Percentiles rank a stretch among this genome's conserved stretches.
phyloP scores from a whole-genome alignment of 2,888 invertebrate species.

The Drosophila anomalata region DNA sequence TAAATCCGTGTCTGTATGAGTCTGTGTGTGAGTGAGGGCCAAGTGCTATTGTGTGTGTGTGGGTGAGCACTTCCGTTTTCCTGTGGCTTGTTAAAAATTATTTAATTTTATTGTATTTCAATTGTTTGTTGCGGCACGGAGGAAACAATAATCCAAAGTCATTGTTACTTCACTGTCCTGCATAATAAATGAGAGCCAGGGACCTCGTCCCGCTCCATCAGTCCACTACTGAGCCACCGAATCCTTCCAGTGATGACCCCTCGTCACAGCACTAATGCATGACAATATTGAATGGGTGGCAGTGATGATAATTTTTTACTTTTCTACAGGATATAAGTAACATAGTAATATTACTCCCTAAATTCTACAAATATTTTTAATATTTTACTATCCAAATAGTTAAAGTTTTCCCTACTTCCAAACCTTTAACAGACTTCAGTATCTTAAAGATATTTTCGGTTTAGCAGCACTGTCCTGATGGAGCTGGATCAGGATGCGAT shows the following conservation, averaged over 20 bases:
- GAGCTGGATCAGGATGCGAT: slow-evolving; percentile 26
- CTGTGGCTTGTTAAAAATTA: slow-evolving; percentile 75
- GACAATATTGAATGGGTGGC: slow-evolving; percentile 12
- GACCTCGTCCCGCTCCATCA: background rate
- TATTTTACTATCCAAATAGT: too few species aligned
- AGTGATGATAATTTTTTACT: background rate
- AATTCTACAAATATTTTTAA: too few species aligned
- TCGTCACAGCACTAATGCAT: slow-evolving; percentile 33
- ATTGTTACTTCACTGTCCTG: slow-evolving; percentile 34
- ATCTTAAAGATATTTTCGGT: background rate
- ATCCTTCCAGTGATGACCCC: background rate
- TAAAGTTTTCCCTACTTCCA: background rate
- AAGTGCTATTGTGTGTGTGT: slow-evolving; percentile 8
- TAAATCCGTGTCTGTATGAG: slow-evolving; percentile 16
- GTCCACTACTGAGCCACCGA: background rate
- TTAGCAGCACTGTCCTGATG: slow-evolving; percentile 16
- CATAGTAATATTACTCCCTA: background rate
- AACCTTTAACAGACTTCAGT: background rate
- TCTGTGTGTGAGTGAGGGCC: background rate
- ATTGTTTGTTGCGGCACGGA: slow-evolving; percentile 59
- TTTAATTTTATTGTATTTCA: slow-evolving; percentile 72
- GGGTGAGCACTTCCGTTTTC: slow-evolving; percentile 66
- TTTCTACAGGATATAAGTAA: background rate
- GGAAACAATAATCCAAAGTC: slow-evolving; percentile 50
- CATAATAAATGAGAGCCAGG: slow-evolving; percentile 42